Conservation (phyloP, 2,113 vertebrate genomes). For the Helogale parvula region DNA sequence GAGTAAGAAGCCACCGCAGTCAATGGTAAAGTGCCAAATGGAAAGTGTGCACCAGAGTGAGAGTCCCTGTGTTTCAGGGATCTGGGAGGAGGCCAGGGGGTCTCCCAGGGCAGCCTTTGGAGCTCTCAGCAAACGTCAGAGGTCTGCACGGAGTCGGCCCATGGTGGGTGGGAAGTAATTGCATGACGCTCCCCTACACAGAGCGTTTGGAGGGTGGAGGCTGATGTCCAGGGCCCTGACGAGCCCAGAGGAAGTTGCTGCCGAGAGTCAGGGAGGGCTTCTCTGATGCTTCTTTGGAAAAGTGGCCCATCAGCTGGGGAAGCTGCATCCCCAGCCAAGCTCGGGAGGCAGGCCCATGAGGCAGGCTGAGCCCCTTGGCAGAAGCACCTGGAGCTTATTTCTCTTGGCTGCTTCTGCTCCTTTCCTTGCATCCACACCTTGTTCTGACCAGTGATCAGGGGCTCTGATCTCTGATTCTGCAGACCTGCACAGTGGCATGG, state of each 20-base stretch:
- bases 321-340: not conserved
- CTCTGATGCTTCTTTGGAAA: constrained; percentile 26
- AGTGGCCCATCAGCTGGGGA: not conserved
- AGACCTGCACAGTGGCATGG: not conserved
- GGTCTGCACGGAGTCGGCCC: not conserved
- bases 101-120: not conserved
- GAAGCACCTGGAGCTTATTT: not conserved
- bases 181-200: not conserved
- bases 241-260: not conserved
- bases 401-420: not conserved
- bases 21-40: not conserved
- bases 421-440: not conserved
- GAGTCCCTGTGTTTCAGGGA: not conserved
- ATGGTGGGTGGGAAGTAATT: not conserved
- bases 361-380: not conserved
- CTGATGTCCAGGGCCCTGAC: not conserved
- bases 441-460: not conserved
- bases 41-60: not conserved
- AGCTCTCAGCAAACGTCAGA: not conserved
- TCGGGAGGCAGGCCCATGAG: not conserved
- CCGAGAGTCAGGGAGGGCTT: not conserved
- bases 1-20: not conserved
- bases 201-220: not conserved
- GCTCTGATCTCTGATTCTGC: not conserved
- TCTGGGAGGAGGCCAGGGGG: not conserved